Evolutionary conservation across 2,113 vertebrate species (phyloP).

Genomic region (Zootoca vivipara): DNA sequence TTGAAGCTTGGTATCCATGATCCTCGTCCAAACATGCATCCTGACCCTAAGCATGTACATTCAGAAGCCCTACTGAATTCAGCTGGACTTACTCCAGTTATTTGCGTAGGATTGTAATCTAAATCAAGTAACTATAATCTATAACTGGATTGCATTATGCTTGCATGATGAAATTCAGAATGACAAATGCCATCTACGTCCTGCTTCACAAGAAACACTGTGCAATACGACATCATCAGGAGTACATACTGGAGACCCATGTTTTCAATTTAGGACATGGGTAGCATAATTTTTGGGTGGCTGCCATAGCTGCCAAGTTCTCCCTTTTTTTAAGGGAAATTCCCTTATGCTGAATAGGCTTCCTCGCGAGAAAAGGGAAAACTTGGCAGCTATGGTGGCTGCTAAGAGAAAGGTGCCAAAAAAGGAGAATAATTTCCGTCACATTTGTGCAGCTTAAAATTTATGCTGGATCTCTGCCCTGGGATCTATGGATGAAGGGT

Average conservation of each 20-base stretch:
- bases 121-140: neutral
- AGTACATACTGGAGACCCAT: neutral
- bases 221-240: neutral
- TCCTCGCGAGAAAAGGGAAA: too few relatives aligned
- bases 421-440: neutral
- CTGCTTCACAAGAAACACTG: neutral
- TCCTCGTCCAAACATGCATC: neutral
- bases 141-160: neutral
- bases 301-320: too few relatives aligned
- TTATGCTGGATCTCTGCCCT: too few relatives aligned
- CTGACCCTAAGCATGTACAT: neutral
- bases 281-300: neutral
- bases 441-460: neutral
- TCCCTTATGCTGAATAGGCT: too few relatives aligned
- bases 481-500: too few relatives aligned
- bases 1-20: neutral
- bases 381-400: too few relatives aligned
- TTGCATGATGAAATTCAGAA: neutral
- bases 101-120: neutral
- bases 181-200: neutral
- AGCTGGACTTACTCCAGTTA: neutral
- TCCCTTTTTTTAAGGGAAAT: too few relatives aligned
- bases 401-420: neutral
- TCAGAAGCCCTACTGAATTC: neutral
- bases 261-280: neutral